phyloP scores from a whole-genome alignment of 2,113 vertebrate genomes.

The Climacteris rufus region DNA sequence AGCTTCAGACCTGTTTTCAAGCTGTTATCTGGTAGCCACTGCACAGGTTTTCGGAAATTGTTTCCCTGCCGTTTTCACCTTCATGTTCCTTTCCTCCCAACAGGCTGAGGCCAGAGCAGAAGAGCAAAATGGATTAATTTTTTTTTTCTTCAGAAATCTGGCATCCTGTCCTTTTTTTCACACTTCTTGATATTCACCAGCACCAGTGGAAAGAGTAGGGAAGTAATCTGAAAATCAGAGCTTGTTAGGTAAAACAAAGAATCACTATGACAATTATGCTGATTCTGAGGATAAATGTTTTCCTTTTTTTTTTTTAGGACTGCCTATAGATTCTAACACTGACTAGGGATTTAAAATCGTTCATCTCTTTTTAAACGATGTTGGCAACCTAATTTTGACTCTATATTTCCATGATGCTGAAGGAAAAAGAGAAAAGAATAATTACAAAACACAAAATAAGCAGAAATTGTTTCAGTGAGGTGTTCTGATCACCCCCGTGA shows the following conservation, averaged over 20 bases:
- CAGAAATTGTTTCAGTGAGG: conserved; percentile 45
- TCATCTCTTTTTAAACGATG: conserved; percentile 33
- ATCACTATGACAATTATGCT: background rate
- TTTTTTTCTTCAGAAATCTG: background rate
- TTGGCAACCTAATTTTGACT: conserved; percentile 46
- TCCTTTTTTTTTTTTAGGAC: background rate
- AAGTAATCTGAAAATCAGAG: background rate
- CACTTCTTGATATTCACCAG: background rate
- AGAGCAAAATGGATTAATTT: background rate
- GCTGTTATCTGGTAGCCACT: background rate
- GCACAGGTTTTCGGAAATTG: background rate
- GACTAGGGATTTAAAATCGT: conserved; percentile 9
- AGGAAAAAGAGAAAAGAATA: background rate
- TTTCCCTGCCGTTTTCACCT: conserved; percentile 15
- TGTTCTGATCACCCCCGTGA: conserved; percentile 45
- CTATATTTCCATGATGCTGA: background rate
- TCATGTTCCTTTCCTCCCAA: background rate
- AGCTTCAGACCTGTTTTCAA: background rate
- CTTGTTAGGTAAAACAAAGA: conserved; percentile 10
- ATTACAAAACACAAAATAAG: conserved; percentile 30
- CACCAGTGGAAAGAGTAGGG: background rate
- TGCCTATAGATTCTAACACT: background rate
- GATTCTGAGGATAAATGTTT: conserved; percentile 7
- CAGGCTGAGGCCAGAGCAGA: background rate
- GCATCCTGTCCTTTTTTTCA: background rate